A percentile compares a stretch with the other conserved stretches of the same genome.
phyloP scores from a whole-genome alignment of 2,113 vertebrate genomes.

The Apistogramma diplotaenia region DNA sequence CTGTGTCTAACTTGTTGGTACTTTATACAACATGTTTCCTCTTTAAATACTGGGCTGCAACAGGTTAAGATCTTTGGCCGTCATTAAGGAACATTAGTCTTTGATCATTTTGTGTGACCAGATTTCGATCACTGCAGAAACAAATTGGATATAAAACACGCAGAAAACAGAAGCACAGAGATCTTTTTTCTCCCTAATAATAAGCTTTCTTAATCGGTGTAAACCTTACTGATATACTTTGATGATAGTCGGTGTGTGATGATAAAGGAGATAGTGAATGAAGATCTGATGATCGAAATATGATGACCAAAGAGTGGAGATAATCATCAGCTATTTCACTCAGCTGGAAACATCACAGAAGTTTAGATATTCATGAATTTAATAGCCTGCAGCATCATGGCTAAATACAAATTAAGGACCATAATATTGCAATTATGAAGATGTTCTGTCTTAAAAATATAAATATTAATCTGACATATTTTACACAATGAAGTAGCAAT shows the following conservation, averaged over 20 bases:
- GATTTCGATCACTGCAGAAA: not conserved
- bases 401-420: not conserved
- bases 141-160: not conserved
- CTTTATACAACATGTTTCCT: not conserved
- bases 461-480: not conserved
- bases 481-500: not conserved
- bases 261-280: not conserved
- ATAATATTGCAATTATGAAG: not conserved
- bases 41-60: not conserved
- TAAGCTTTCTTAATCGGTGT: not conserved
- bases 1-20: not conserved
- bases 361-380: not conserved
- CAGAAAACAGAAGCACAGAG: not conserved
- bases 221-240: not conserved
- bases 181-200: not conserved
- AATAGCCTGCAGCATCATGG: not conserved
- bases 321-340: not conserved
- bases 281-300: not conserved
- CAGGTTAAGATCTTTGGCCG: not conserved
- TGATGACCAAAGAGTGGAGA: not conserved
- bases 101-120: not conserved
- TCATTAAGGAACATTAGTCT: not conserved
- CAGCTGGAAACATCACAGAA: not conserved
- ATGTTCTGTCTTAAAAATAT: not conserved
- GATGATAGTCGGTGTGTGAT: not conserved